Conservation (phyloP, 2,888 invertebrate species). For the Psococerastis gibbosa region DNA sequence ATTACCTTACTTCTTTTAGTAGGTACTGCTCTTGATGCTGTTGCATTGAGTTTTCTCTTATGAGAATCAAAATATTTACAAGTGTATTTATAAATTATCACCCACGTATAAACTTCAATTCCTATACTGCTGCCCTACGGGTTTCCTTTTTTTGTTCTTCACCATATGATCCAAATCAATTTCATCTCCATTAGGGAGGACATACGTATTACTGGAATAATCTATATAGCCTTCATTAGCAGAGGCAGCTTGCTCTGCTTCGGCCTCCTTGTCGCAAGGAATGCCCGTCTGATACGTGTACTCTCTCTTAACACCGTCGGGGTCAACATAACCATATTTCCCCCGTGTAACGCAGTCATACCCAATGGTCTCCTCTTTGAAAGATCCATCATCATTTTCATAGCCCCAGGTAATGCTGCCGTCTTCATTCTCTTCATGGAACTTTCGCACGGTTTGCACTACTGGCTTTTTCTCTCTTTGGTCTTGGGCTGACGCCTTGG, state of each 20-base stretch:
- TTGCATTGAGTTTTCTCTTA: no score
- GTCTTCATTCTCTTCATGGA: conserved; percentile 58
- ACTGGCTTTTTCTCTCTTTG: conserved; percentile 41
- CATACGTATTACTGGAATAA: conserved; percentile 52
- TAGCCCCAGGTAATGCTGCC: conserved; percentile 78
- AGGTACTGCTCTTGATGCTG: no score
- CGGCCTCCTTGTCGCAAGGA: conserved; percentile 37
- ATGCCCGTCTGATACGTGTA: conserved; percentile 69
- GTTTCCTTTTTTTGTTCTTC: conserved; percentile 45
- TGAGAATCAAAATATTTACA: no score
- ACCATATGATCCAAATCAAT: conserved; percentile 50
- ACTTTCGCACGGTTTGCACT: conserved; percentile 31
- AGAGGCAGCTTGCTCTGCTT: conserved; percentile 18
- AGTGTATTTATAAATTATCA: no score
- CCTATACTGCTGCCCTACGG: conserved; percentile 31
- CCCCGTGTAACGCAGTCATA: conserved; percentile 56
- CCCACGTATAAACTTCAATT: no score
- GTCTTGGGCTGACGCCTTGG: conserved; percentile 12
- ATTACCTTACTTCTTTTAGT: no score
- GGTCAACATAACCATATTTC: conserved; percentile 68
- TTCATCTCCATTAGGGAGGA: conserved; percentile 49
- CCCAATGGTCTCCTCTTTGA: conserved; percentile 68
- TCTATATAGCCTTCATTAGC: conserved; percentile 44
- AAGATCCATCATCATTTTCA: conserved; percentile 73
- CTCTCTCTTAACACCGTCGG: conserved; percentile 62